phyloP scores from a whole-genome alignment of 2,797 vertebrate species.

The Myripristis jacobus region DNA sequence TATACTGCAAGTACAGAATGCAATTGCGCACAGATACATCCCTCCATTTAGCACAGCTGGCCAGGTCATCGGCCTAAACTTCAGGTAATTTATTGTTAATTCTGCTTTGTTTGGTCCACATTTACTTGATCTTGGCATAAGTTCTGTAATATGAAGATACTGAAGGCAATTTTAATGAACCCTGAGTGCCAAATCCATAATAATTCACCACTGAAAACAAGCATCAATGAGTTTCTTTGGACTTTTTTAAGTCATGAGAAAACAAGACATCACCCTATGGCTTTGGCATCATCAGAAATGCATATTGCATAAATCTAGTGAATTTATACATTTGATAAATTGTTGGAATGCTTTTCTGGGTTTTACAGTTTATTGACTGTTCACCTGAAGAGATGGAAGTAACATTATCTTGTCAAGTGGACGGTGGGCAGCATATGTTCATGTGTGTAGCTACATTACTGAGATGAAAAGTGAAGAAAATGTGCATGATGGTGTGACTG shows the following conservation, averaged over 20 bases:
- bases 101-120: slow-evolving; percentile 15
- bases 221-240: no score
- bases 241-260: no score
- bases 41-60: slow-evolving; percentile 44
- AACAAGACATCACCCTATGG: no score
- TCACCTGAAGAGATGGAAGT: neutral
- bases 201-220: no score
- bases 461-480: neutral
- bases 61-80: slow-evolving; percentile 24
- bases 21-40: slow-evolving; percentile 12
- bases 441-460: neutral
- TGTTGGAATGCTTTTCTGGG: neutral
- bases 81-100: slow-evolving; percentile 39
- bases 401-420: slow-evolving; percentile 17
- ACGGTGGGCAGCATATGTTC: neutral
- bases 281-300: no score
- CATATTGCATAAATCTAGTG: no score
- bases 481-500: no score
- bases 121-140: slow-evolving; percentile 28
- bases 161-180: neutral
- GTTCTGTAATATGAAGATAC: slow-evolving; percentile 6
- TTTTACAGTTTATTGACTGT: slow-evolving; percentile 2
- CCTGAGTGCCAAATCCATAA: neutral
- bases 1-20: slow-evolving; percentile 3
- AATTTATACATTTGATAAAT: neutral